Conservation (phyloP, 2,888 invertebrate genomes). For the Noctua fimbriata region DNA sequence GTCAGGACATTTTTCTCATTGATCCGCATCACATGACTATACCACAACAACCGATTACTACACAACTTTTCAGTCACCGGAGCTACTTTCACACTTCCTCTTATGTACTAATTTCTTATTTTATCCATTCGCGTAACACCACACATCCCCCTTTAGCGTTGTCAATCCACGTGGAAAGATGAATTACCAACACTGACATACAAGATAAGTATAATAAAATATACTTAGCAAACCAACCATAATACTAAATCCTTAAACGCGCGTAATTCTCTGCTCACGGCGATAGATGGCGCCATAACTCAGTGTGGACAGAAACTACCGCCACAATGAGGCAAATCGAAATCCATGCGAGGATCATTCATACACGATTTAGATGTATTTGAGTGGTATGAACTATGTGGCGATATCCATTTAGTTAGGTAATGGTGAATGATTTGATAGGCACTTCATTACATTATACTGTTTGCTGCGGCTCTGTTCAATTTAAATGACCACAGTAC, state of each 20-base stretch:
- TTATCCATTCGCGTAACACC: too few relatives aligned
- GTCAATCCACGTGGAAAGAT: background rate
- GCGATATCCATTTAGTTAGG: slow-evolving; percentile 20
- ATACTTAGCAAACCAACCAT: slow-evolving; percentile 34
- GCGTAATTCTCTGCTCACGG: slow-evolving; percentile 56
- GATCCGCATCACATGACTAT: too few relatives aligned
- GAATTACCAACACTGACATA: background rate
- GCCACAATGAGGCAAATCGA: slow-evolving; percentile 60
- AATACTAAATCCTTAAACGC: slow-evolving; percentile 57
- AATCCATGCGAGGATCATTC: slow-evolving; percentile 55
- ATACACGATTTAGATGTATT: slow-evolving; percentile 52
- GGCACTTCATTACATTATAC: background rate
- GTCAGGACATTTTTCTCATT: too few relatives aligned
- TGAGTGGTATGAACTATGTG: slow-evolving; percentile 31
- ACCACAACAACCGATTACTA: too few relatives aligned
- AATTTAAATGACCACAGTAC: background rate
- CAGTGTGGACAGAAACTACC: slow-evolving; percentile 60
- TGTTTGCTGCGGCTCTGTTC: background rate
- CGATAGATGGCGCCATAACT: slow-evolving; percentile 62
- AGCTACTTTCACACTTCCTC: too few relatives aligned
- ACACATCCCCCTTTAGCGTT: too few relatives aligned
- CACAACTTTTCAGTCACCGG: too few relatives aligned
- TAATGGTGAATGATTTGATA: slow-evolving; percentile 17
- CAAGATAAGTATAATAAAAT: slow-evolving; percentile 44
- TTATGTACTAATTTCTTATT: too few relatives aligned